A percentile compares a stretch with the other conserved stretches of the same genome.
Evolutionary conservation across 2,797 vertebrate genomes (phyloP).

Genomic region (Labeo calbasu): DNA sequence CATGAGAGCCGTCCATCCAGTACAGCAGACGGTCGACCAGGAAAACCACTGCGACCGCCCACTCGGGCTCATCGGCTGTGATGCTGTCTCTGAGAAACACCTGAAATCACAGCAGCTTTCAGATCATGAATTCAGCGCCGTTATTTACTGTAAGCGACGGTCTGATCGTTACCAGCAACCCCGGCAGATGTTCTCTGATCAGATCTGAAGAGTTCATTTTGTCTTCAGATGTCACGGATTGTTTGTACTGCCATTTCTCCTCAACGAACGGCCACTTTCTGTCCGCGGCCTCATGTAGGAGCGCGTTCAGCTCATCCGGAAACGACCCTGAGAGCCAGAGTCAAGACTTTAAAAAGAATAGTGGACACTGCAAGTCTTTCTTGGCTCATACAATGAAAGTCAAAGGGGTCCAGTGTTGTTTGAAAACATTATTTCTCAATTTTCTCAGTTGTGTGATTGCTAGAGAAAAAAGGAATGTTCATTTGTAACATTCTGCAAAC

Average conservation of each 20-base stretch:
- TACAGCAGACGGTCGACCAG: slow-evolving; percentile 91
- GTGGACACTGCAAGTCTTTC: too few species aligned
- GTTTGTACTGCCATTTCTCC: slow-evolving; percentile 96
- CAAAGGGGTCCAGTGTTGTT: background rate
- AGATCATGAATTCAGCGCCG: background rate
- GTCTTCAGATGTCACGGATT: slow-evolving; percentile 81
- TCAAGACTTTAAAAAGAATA: slow-evolving; percentile 47
- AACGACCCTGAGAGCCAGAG: slow-evolving; percentile 76
- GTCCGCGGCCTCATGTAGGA: slow-evolving; percentile 89
- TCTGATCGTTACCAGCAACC: slow-evolving; percentile 83
- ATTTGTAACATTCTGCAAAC: background rate
- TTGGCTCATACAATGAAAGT: background rate
- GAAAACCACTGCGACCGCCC: slow-evolving; percentile 82
- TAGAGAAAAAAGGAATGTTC: too few species aligned
- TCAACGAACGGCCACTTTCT: slow-evolving; percentile 98
- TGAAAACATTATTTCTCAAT: too few species aligned
- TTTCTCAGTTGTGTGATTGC: too few species aligned
- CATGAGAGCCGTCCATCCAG: slow-evolving; percentile 84
- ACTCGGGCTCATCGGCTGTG: slow-evolving; percentile 70
- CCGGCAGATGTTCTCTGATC: slow-evolving; percentile 78
- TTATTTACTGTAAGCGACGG: background rate
- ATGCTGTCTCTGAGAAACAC: slow-evolving; percentile 83
- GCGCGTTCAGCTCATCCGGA: slow-evolving; percentile 82
- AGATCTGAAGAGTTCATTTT: slow-evolving; percentile 91
- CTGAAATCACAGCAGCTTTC: slow-evolving; percentile 66